Percentiles rank a stretch among this genome's conserved stretches.
These are phyloP conservation scores for Volucella inanis DNA, from an alignment of 2,888 invertebrate species.

Conservation along the genomic window DNA sequence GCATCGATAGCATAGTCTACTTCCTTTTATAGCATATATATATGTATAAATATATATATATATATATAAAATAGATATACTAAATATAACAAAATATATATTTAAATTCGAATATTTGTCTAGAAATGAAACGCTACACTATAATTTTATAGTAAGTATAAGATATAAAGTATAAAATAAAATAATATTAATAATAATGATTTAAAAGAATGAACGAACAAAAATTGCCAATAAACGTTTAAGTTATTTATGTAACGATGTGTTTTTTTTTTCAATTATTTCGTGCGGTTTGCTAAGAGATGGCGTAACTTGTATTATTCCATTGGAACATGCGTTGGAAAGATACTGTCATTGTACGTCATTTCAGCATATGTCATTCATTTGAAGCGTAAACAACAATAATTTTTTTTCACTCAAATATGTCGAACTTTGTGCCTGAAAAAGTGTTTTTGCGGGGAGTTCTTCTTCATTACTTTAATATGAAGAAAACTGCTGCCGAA, in stretches of 20 bases:
- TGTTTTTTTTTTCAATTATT: constrained; percentile 28
- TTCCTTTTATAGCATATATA: constrained; percentile 66
- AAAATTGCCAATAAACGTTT: constrained; percentile 71
- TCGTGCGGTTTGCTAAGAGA: too few species aligned
- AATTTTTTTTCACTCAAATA: too few species aligned
- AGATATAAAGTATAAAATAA: constrained; percentile 18
- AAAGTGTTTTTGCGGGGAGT: too few species aligned
- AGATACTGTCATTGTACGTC: too few species aligned
- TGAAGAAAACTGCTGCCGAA: too few species aligned
- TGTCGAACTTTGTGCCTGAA: too few species aligned
- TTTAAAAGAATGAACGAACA: constrained; percentile 49
- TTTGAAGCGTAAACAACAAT: too few species aligned
- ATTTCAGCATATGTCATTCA: too few species aligned
- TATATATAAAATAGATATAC: too few species aligned
- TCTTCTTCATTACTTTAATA: too few species aligned
- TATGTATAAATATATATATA: constrained; percentile 38
- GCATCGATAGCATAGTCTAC: constrained; percentile 63
- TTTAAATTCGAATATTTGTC: constrained; percentile 62
- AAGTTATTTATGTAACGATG: constrained; percentile 70
- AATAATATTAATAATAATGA: constrained; percentile 28
- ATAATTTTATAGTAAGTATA: constrained; percentile 61
- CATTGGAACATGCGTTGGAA: too few species aligned
- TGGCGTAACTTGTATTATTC: too few species aligned
- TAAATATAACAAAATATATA: constrained; percentile 53
- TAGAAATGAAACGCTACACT: constrained; percentile 48